Evolutionary conservation across 2,888 invertebrate species (phyloP).

Genomic region (Macropis europaea): DNA sequence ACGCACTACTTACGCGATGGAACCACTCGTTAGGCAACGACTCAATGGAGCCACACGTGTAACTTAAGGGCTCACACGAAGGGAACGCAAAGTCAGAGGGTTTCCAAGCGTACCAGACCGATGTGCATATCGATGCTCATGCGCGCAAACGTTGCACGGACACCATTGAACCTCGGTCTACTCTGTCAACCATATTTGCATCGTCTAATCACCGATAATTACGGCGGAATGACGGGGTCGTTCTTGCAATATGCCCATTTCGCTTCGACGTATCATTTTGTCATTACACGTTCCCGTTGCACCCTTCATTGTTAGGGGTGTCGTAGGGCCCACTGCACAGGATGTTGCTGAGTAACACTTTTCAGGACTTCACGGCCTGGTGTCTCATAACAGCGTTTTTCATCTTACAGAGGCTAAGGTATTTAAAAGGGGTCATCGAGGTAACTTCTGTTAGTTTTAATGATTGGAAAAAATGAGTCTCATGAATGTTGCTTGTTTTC

Average conservation of each 20-base stretch:
- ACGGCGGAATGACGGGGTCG: conserved; percentile 53
- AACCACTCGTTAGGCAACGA: conserved; percentile 49
- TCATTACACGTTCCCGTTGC: conserved; percentile 37
- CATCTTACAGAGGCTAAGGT: too few species aligned
- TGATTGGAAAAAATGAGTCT: too few species aligned
- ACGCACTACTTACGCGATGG: conserved; percentile 44
- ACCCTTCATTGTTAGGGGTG: conserved; percentile 7
- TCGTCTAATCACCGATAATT: conserved; percentile 63
- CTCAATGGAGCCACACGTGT: conserved; percentile 30
- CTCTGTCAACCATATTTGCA: conserved; percentile 27
- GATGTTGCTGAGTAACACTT: conserved; percentile 9
- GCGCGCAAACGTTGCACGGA: conserved; percentile 30
- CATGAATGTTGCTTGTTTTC: too few species aligned
- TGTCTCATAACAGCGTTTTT: too few species aligned
- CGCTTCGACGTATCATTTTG: conserved; percentile 53
- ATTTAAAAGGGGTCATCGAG: too few species aligned
- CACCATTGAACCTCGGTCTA: conserved; percentile 23
- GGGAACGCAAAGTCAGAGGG: conserved; percentile 10
- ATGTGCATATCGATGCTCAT: conserved; percentile 24
- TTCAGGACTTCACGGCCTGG: too few species aligned
- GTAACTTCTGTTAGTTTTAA: too few species aligned
- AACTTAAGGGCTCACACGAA: conserved; percentile 43
- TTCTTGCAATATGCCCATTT: conserved; percentile 51
- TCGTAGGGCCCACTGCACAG: not conserved
- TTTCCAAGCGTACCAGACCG: conserved; percentile 11